A percentile compares a stretch with the other conserved stretches of the same genome.
phyloP scores from a whole-genome alignment of 2,113 vertebrate species.

The Felis chaus region DNA sequence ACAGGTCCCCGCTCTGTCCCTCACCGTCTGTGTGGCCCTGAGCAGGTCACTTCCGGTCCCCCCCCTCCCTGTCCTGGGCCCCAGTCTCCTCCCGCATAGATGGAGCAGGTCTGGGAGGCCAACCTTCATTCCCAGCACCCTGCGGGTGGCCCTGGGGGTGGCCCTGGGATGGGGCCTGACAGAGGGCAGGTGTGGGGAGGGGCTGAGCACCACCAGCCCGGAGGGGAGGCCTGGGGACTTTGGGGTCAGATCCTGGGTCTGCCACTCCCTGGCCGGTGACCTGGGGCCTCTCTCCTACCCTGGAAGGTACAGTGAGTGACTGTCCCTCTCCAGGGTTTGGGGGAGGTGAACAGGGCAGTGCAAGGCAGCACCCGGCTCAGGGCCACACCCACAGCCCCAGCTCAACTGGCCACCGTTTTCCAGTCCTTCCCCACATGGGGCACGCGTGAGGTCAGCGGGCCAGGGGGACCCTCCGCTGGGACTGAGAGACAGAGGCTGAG shows the following conservation, averaged over 20 bases:
- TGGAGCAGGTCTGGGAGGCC: too few species aligned
- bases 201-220: background rate
- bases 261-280: background rate
- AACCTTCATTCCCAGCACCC: background rate
- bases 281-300: background rate
- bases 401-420: rapidly evolving
- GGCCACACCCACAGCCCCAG: background rate
- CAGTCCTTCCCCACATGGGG: background rate
- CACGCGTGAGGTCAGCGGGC: background rate
- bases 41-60: background rate
- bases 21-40: background rate
- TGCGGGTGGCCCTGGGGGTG: background rate
- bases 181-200: background rate
- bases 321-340: rapidly evolving
- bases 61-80: background rate
- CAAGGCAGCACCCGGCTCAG: background rate
- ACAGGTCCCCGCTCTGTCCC: background rate
- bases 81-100: background rate
- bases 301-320: too few species aligned
- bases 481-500: background rate
- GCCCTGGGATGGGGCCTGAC: background rate
- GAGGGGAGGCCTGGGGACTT: background rate
- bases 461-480: rapidly evolving
- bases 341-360: background rate
- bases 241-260: background rate